Evolutionary conservation across 2,113 vertebrate species (phyloP).

Genomic region (Gambusia holbrooki): DNA sequence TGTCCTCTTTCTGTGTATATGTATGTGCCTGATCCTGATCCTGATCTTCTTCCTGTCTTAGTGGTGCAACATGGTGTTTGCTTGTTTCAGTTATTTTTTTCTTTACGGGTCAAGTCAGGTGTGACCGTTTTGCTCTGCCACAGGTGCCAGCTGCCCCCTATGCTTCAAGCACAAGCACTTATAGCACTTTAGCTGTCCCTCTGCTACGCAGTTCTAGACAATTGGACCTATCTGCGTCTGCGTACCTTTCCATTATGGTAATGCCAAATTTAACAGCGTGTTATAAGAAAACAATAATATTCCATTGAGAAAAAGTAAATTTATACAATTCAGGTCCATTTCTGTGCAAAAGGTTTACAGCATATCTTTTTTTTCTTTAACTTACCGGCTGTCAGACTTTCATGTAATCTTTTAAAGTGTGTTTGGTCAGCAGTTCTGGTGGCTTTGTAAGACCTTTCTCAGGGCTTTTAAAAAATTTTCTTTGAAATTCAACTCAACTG

Average conservation of each 20-base stretch:
- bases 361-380: not conserved
- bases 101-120: conserved; percentile 52
- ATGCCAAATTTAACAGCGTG: conserved; percentile 56
- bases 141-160: conserved; percentile 67
- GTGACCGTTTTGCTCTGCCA: conserved; percentile 52
- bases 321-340: not conserved
- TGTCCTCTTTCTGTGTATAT: not conserved
- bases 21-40: conserved; percentile 10
- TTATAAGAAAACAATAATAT: conserved; percentile 59
- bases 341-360: not conserved
- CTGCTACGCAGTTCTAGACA: conserved; percentile 73
- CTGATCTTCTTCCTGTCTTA: conserved; percentile 48
- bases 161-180: conserved; percentile 83
- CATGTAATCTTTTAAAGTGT: not conserved
- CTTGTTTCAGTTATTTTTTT: conserved; percentile 44
- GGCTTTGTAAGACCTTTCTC: not conserved
- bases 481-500: not conserved
- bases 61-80: conserved; percentile 68
- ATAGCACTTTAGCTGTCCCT: conserved; percentile 82
- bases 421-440: not conserved
- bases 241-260: conserved; percentile 56
- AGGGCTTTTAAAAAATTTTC: not conserved
- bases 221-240: conserved; percentile 64
- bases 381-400: not conserved
- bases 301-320: conserved; percentile 15